Evolutionary conservation across 2,888 invertebrate genomes (phyloP), one percentile per base, ranked within the genome.

Genomic region (Mythimna vitellina): DNA sequence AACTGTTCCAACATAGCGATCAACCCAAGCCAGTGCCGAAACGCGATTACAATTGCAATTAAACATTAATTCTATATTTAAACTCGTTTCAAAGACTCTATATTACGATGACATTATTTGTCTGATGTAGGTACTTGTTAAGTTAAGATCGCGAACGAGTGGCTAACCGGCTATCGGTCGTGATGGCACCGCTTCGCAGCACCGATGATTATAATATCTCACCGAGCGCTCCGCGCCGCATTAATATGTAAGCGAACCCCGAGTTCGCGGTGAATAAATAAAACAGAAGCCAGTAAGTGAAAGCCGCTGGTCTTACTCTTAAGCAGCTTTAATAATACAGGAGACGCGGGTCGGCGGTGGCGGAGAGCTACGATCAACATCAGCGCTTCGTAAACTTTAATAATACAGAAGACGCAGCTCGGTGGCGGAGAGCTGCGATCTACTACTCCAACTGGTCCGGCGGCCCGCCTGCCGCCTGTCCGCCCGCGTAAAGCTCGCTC

Each of bases 281-380:
- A 87, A 79, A 76, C 79, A 80, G 80, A 75, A 79, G 78, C 82
- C 85, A 80, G 86, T 84, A 87, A 88, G 87, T 88, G 87, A 87
- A 87, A 86, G 83, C 86, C 83, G 84, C 87, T 71, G 77, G 75
- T 76, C 85, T 86, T 81, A 75, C 81, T 86, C 83, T 84, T 81
- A 83, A 81, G 85, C 82, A 76, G 78, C 78, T 67, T 87, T 71
- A 81, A 87, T 87, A 85, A 77, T 84, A 71, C 62, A 86, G 58
- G 53, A 82, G 78, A 54, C 63, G 63, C 71, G 70, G 63, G 53
- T 58, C 71, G 53, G 60, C 53, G 53, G 67, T 68, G 46, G 61
- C 56, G 49, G 67, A 70, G 32, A 57, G 54, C 58, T 54, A 66
- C 66, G 68, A 63, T 53, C 76, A 42, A 51, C 60, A 14, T 20